Percentiles rank a stretch among this genome's conserved stretches.
These are phyloP conservation scores for Campaea margaritaria DNA, from an alignment of 2,888 invertebrate species.

Conservation along the genomic window DNA sequence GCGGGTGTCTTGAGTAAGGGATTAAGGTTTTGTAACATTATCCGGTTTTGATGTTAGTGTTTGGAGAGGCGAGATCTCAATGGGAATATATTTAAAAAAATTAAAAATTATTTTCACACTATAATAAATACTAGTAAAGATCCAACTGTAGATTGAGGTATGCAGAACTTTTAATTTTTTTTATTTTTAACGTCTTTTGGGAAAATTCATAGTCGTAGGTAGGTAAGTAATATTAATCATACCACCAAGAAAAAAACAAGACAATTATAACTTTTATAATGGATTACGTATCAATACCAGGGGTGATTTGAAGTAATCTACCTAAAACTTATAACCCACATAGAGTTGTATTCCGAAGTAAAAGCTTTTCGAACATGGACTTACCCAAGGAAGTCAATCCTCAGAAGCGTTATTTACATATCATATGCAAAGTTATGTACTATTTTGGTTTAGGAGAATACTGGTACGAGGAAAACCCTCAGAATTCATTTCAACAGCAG, in stretches of 20 bases:
- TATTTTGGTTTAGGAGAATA: constrained; percentile 57
- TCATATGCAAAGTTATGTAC: constrained; percentile 53
- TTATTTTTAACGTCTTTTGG: no score
- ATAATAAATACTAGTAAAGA: no score
- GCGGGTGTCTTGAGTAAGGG: neutral
- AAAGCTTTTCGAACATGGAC: constrained; percentile 13
- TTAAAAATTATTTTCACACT: no score
- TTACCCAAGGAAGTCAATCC: constrained; percentile 40
- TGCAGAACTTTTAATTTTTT: no score
- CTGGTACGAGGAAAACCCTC: constrained; percentile 54
- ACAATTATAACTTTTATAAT: no score
- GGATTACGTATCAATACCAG: neutral
- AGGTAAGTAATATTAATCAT: no score
- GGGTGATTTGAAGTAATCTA: neutral
- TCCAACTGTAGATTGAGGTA: no score
- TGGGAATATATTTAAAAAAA: no score
- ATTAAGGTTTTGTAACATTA: neutral
- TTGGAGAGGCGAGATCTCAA: no score
- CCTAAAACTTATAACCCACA: neutral
- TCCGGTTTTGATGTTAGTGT: no score
- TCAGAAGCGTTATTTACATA: constrained; percentile 57
- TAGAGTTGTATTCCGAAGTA: neutral
- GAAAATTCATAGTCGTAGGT: no score
- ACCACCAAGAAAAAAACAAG: no score
- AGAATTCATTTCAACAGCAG: constrained; percentile 23